phyloP scores from a whole-genome alignment of 92 coral and sea anemone species.

The Phenganax stokvisi region DNA sequence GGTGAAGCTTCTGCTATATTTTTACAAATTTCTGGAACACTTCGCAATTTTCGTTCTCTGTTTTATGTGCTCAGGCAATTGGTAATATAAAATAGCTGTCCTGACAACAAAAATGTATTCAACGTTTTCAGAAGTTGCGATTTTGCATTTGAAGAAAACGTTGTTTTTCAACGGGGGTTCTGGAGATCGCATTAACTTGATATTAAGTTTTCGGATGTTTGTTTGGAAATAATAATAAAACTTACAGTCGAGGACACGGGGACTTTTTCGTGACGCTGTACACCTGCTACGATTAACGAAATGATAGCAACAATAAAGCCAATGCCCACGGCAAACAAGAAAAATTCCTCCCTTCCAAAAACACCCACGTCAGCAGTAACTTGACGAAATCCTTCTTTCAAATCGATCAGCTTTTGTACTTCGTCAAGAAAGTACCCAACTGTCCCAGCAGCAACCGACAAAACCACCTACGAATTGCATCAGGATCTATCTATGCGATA shows the following conservation, averaged over 20 bases:
- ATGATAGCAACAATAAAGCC: background rate
- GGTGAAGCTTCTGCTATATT: too few species aligned
- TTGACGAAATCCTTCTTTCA: background rate
- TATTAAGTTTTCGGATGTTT: background rate
- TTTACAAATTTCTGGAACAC: too few species aligned
- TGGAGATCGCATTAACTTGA: background rate
- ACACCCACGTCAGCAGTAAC: background rate
- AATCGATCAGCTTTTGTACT: background rate
- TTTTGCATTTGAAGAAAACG: too few species aligned
- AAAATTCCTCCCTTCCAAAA: constrained; percentile 3
- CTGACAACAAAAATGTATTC: too few species aligned
- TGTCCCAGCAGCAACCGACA: constrained; percentile 1
- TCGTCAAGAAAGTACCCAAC: background rate
- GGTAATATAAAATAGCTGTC: too few species aligned
- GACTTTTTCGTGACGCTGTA: background rate
- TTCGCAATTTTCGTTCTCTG: too few species aligned
- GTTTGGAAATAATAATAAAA: background rate
- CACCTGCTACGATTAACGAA: background rate
- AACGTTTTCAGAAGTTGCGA: too few species aligned
- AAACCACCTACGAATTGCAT: background rate
- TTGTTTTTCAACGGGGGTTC: too few species aligned
- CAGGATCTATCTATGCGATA: too few species aligned
- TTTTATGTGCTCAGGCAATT: too few species aligned
- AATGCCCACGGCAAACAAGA: background rate
- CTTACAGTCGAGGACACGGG: background rate